phyloP scores from a whole-genome alignment of 2,113 vertebrate species.

The Clinocottus analis region DNA sequence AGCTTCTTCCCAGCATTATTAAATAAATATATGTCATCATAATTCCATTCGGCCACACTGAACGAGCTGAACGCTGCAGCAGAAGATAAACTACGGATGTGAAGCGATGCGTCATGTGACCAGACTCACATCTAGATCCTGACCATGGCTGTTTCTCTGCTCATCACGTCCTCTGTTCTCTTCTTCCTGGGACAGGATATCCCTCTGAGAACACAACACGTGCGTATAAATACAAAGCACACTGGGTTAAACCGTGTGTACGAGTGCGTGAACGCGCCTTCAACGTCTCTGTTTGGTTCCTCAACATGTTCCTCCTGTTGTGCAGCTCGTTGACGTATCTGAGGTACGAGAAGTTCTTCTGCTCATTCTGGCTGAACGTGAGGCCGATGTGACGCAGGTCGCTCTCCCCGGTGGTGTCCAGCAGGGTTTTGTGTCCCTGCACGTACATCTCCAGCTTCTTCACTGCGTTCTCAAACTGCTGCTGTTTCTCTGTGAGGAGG shows the following conservation, averaged over 20 bases:
- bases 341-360: neutral
- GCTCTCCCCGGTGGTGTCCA: neutral
- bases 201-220: slow-evolving; percentile 6
- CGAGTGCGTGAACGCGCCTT: neutral
- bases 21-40: neutral
- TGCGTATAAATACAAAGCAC: neutral
- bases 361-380: neutral
- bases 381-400: neutral
- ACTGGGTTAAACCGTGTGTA: neutral
- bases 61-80: neutral
- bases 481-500: neutral
- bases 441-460: neutral
- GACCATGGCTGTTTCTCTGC: neutral
- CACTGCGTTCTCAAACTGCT: neutral
- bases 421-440: neutral
- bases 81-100: neutral
- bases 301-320: neutral
- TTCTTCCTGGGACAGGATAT: neutral
- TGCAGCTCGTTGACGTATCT: slow-evolving; percentile 5
- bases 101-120: neutral
- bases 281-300: neutral
- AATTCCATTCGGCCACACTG: neutral
- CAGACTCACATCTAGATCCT: neutral
- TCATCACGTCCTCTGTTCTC: neutral
- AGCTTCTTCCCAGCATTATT: neutral